Conservation (phyloP, 2,888 invertebrate genomes). For the Entomobrya multifasciata region DNA sequence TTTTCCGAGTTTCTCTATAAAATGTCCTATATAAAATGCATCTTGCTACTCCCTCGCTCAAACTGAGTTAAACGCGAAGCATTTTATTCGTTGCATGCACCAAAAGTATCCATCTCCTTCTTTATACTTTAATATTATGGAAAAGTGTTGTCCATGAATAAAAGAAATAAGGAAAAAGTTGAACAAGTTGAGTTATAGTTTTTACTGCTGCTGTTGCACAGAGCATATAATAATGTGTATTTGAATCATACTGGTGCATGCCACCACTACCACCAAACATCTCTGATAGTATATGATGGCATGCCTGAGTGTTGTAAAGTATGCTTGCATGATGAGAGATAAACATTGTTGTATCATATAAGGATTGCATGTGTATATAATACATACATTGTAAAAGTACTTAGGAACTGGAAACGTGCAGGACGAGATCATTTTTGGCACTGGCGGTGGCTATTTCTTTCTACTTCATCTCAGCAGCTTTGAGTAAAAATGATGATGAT, state of each 20-base stretch:
- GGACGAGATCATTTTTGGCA: constrained; percentile 59
- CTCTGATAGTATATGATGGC: neutral
- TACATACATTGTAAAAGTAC: neutral
- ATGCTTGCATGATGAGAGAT: constrained; percentile 1
- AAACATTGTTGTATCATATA: neutral
- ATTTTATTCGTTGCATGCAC: constrained; percentile 58
- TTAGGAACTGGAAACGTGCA: constrained; percentile 7
- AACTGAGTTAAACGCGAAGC: neutral
- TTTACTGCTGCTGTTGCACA: constrained; percentile 1
- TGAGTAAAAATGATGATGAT: constrained; percentile 7
- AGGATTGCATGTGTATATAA: too few species aligned
- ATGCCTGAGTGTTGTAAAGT: neutral
- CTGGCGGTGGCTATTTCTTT: constrained; percentile 29
- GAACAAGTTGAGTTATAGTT: neutral
- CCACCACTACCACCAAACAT: neutral
- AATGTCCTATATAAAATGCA: constrained; percentile 53
- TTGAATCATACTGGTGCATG: neutral
- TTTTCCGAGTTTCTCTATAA: constrained; percentile 18
- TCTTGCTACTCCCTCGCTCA: neutral
- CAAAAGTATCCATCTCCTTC: constrained; percentile 49
- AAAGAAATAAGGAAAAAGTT: constrained; percentile 44
- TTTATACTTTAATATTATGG: neutral
- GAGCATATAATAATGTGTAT: neutral
- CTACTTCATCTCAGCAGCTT: constrained; percentile 19
- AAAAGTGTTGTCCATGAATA: constrained; percentile 56